Evolutionary conservation across 1,140 invertebrate genomes (phyloP), one percentile per base, ranked within the genome.

Genomic region (Neodiprion virginianus): DNA sequence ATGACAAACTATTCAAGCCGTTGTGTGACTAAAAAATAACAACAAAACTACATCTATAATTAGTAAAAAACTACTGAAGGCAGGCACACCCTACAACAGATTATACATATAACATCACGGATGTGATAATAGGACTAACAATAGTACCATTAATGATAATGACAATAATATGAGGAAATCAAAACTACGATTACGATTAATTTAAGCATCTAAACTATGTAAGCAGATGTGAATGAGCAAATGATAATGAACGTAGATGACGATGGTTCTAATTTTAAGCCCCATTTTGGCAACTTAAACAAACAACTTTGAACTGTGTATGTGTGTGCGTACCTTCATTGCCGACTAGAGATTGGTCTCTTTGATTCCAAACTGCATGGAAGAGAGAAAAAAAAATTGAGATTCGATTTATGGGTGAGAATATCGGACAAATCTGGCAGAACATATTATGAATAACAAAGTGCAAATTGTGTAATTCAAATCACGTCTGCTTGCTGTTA

Each of bases 301-400:
- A 1, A 65, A 17, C 17, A 14, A 14, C 61, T 14, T 65, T 7
- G 23, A 17, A 69, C 61, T 65, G 12, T 65, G 61, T 65, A 65
- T 74, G 83, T 85, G 86, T 87, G 88, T 87, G 88, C 86, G 84
- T 89, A 89, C 88, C 88, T 89, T 86, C 86, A 81, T 85, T 86
- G 77, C 70, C 77, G 76, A 89, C 87, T 79, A 89, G 85, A 86
- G 79, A 83, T 78, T 84, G 81, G 78, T 88, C 84, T 80, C 78
- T 83, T 77, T 80, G 74, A 80, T 82, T 85, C 80, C 82, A 82
- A 50, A 88, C 87, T 88, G 85, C 81, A 78, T 78, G 67, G 79
- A 85, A 76, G 84, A 82, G 84, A 77, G 80, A 61, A 61, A 61
- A 61, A 61, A 61, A 61, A 61, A 12, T 10, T 61, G n/a, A 61